Percentiles rank a stretch among this genome's conserved stretches.
These are phyloP conservation scores for Monochamus alternatus DNA, from an alignment of 2,888 invertebrate species.

Conservation along the genomic window DNA sequence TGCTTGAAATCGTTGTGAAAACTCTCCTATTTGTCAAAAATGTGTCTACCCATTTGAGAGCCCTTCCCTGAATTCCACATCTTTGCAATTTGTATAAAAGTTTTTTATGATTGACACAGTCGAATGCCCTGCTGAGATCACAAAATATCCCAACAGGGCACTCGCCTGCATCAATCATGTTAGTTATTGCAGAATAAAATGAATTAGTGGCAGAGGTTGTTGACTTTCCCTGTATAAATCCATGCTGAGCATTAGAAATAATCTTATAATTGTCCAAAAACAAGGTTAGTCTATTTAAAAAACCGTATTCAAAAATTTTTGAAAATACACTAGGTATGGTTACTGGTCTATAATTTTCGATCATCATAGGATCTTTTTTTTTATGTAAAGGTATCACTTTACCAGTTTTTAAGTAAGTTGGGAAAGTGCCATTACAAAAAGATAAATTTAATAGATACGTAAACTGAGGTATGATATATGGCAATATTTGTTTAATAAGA, in stretches of 20 bases:
- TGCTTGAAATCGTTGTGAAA: no score
- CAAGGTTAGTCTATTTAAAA: no score
- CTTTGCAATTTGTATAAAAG: slow-evolving; percentile 10
- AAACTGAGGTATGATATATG: background rate
- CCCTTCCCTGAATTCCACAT: slow-evolving; percentile 19
- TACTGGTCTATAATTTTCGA: no score
- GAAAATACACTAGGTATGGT: no score
- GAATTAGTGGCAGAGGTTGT: no score
- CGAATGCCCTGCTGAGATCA: slow-evolving; percentile 41
- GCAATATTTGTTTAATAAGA: background rate
- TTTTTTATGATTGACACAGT: slow-evolving; percentile 34
- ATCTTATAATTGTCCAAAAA: no score
- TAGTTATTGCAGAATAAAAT: no score
- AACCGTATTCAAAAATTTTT: no score
- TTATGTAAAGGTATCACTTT: background rate
- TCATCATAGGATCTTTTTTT: no score
- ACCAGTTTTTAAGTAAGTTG: background rate
- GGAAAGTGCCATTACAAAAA: background rate
- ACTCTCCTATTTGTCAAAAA: no score
- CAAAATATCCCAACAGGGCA: slow-evolving; percentile 35
- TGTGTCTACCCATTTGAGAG: slow-evolving; percentile 23
- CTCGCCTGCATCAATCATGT: background rate
- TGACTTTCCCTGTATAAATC: no score
- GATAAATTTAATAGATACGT: background rate
- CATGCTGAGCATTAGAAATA: no score